These are phyloP conservation scores for Leucoma salicis DNA, from an alignment of 2,888 invertebrate species.

Conservation along the genomic window DNA sequence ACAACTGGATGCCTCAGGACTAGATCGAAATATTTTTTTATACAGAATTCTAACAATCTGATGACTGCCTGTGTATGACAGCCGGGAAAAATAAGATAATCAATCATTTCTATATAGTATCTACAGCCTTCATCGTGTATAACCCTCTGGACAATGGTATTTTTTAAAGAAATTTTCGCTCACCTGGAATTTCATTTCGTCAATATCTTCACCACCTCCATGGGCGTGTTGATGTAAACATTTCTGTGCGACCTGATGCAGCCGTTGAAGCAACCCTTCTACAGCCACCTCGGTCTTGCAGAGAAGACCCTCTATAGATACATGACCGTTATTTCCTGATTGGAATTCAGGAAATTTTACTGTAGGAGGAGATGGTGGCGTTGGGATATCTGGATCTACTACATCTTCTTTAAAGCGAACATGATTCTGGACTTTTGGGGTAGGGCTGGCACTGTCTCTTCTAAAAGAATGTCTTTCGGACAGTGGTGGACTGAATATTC, in stretches of 20 bases:
- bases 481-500: slow-evolving; percentile 64
- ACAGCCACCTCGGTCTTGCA: slow-evolving; percentile 87
- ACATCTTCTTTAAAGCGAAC: slow-evolving; percentile 75
- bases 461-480: slow-evolving; percentile 59
- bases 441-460: slow-evolving; percentile 56
- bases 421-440: slow-evolving; percentile 68
- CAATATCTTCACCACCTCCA: slow-evolving; percentile 88
- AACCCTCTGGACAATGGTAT: too few species aligned
- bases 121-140: too few species aligned
- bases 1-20: too few species aligned
- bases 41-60: not conserved
- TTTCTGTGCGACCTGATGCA: slow-evolving; percentile 87
- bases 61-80: not conserved
- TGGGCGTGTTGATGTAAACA: slow-evolving; percentile 88
- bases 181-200: slow-evolving; percentile 89
- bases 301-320: slow-evolving; percentile 83
- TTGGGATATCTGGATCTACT: slow-evolving; percentile 64
- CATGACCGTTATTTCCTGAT: slow-evolving; percentile 79
- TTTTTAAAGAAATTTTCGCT: slow-evolving; percentile 33
- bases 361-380: slow-evolving; percentile 72
- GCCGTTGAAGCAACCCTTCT: slow-evolving; percentile 84
- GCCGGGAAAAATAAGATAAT: too few species aligned
- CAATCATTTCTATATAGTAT: too few species aligned
- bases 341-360: slow-evolving; percentile 63
- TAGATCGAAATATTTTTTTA: too few species aligned